phyloP scores from a whole-genome alignment of 2,888 invertebrate species.

The Cephalotes varians region DNA sequence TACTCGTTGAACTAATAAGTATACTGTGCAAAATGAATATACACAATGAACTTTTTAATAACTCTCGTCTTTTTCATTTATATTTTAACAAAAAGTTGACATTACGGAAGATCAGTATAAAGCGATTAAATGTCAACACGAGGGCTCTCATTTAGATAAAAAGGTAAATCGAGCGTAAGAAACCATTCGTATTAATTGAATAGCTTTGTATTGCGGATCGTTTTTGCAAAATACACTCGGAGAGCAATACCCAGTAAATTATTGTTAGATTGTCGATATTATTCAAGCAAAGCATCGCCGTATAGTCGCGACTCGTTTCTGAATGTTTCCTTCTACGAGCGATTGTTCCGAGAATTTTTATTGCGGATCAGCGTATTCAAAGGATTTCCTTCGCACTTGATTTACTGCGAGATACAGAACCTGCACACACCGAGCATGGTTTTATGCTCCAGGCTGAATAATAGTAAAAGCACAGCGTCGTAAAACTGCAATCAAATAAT shows the following conservation, averaged over 20 bases:
- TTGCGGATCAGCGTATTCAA: slow-evolving; percentile 73
- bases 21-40: slow-evolving; percentile 18
- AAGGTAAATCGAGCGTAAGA: slow-evolving; percentile 18
- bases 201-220: slow-evolving; percentile 19
- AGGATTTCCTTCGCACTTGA: slow-evolving; percentile 71
- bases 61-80: slow-evolving; percentile 1
- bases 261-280: slow-evolving; percentile 48
- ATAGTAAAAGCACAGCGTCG: slow-evolving; percentile 77
- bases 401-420: slow-evolving; percentile 70
- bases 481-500: slow-evolving; percentile 82
- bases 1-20: slow-evolving; percentile 15
- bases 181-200: slow-evolving; percentile 27
- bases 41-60: slow-evolving; percentile 24
- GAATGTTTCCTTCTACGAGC: slow-evolving; percentile 32
- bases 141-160: slow-evolving; percentile 8
- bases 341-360: slow-evolving; percentile 67
- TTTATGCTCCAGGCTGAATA: slow-evolving; percentile 75
- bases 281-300: slow-evolving; percentile 21
- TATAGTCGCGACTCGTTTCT: slow-evolving; percentile 31
- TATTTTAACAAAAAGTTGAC: neutral
- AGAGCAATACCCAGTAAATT: slow-evolving; percentile 39
- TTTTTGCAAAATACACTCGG: slow-evolving; percentile 25
- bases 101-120: neutral
- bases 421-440: slow-evolving; percentile 56
- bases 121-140: slow-evolving; percentile 2